Evolutionary conservation across 2,113 vertebrate species (phyloP).

Genomic region (Ptychochromis oligacanthus): DNA sequence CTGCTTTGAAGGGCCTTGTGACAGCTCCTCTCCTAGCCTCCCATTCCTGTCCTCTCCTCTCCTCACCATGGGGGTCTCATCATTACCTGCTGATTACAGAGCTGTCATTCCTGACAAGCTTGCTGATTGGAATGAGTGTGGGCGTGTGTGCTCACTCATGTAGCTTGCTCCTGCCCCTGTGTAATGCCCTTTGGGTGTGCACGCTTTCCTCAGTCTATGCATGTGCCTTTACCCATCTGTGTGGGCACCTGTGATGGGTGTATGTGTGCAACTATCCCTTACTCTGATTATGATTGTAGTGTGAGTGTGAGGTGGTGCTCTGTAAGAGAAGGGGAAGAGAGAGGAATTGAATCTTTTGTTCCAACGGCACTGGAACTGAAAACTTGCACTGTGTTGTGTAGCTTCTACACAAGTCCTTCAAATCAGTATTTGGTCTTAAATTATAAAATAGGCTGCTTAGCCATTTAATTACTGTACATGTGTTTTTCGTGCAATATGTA

Average conservation of each 20-base stretch:
- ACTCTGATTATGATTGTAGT: constrained; percentile 68
- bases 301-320: constrained; percentile 23
- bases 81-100: constrained; percentile 74
- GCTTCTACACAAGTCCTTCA: constrained; percentile 29
- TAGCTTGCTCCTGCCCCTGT: constrained; percentile 21
- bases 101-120: constrained; percentile 64
- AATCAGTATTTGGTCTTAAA: constrained; percentile 23
- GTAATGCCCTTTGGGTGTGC: constrained; percentile 5
- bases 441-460: constrained; percentile 35
- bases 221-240: constrained; percentile 46
- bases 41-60: constrained; percentile 3
- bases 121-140: constrained; percentile 57
- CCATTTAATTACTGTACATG: constrained; percentile 36
- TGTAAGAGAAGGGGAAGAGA: constrained; percentile 4
- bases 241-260: constrained; percentile 35
- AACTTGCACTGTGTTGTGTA: constrained; percentile 2
- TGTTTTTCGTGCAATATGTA: constrained; percentile 21
- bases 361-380: not conserved
- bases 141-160: constrained; percentile 27
- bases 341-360: constrained; percentile 41
- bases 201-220: constrained; percentile 7
- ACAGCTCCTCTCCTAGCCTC: constrained; percentile 46
- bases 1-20: constrained; percentile 61
- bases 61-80: constrained; percentile 34
- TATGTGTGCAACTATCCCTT: constrained; percentile 12